Conservation (phyloP, 2,888 invertebrate species). For the Heliconius sara region DNA sequence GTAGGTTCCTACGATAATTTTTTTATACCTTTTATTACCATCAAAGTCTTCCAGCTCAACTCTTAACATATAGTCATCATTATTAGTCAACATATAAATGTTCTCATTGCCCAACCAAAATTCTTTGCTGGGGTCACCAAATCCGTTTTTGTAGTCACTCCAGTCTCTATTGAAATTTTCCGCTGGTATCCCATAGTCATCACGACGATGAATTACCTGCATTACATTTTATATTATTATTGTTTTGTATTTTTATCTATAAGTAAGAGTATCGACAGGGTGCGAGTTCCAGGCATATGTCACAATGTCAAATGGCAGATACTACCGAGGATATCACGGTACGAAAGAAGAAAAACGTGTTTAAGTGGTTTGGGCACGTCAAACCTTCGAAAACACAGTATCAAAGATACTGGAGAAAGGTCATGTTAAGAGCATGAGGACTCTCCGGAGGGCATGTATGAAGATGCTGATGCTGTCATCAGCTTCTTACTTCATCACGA, state of each 20-base stretch:
- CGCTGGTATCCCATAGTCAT: constrained; percentile 93
- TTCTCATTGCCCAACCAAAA: constrained; percentile 97
- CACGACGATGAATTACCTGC: constrained; percentile 94
- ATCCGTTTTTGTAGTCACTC: constrained; percentile 96
- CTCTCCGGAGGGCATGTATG: too few species aligned
- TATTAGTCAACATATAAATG: constrained; percentile 96
- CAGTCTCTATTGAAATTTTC: constrained; percentile 96
- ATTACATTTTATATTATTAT: not conserved
- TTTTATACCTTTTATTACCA: constrained; percentile 93
- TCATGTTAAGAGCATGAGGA: too few species aligned
- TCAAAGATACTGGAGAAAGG: too few species aligned
- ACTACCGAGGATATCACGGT: too few species aligned
- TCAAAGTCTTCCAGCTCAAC: constrained; percentile 96
- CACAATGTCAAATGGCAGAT: too few species aligned
- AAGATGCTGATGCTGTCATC: too few species aligned
- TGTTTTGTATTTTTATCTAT: not conserved
- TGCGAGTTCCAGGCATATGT: too few species aligned
- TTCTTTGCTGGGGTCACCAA: constrained; percentile 94
- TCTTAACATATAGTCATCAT: constrained; percentile 93
- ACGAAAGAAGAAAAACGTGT: too few species aligned
- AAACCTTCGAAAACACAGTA: too few species aligned
- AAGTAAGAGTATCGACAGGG: not conserved
- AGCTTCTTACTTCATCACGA: too few species aligned
- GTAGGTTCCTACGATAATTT: not conserved
- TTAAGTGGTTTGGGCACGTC: too few species aligned